Evolutionary conservation across 2,888 invertebrate genomes (phyloP), one percentile per base, ranked within the genome.

Genomic region (Aethes cnicana): DNA sequence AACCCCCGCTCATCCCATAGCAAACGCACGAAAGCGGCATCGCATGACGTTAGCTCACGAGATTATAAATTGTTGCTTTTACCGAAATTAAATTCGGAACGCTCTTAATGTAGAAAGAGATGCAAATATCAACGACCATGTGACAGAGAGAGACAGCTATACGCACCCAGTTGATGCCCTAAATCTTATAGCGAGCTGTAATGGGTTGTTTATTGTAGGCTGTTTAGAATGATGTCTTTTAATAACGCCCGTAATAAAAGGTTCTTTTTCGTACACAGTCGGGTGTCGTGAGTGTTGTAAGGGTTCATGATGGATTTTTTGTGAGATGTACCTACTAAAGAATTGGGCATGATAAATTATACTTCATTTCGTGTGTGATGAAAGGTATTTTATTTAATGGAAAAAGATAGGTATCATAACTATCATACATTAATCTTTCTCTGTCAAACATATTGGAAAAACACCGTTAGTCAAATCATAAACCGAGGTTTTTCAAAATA

Each of bases 141-240:
- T 1, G 48, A 43, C 36, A 37, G 57, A 62, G 20, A 17, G 55
- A 37, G 62, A 57, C 32, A 33, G 30, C 18, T 41, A 42, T 46
- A 47, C 16, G 26, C 12, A 16, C 18, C 16, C 14, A 7, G 17
- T 8, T 42, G 11, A 17, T 32, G 26, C 47, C 42, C 47, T 54
- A 47, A 55, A 56, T 36, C 42, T 47, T 50, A 14, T 21, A 36
- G 26, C 21, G 42, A 33, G 36, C 53, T 48, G 25, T 42, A 77
- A 79, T 77, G 74, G 67, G 70, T 77, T 79, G 77, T 79, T 80
- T 77, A 79, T 78, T 61, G 69, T 72, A 69, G 68, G 68, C 72
- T 61, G 64, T 78, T 74, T 59, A 67, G 63, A 77, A 72, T 79
- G 70, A 79, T 78, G 75, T 72, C 71, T 74, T 75, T 74, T 75